Percentiles rank a stretch among this genome's conserved stretches.
Conservation (phyloP, 2,888 invertebrate species). For the Tetramorium bicarinatum region DNA sequence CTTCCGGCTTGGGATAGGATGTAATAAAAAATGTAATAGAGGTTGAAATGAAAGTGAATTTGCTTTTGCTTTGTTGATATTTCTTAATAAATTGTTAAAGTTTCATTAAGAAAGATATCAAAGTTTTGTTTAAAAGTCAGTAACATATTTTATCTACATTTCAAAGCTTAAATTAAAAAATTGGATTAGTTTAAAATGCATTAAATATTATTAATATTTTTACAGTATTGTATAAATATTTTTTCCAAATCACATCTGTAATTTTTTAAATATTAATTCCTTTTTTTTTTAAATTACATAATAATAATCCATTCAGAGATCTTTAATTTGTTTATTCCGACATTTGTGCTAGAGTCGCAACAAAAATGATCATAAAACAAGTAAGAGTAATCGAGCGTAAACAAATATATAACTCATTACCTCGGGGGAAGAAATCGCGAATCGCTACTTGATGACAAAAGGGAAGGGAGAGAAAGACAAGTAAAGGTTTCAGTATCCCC, state of each 20-base stretch:
- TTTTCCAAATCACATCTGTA: background rate
- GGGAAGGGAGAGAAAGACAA: conserved; percentile 1
- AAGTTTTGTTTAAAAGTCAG: background rate
- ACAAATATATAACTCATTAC: conserved; percentile 12
- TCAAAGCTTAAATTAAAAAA: background rate
- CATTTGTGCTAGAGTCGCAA: background rate
- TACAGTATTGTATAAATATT: too few species aligned
- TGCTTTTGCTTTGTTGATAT: background rate
- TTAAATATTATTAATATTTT: too few species aligned
- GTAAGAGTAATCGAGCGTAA: background rate
- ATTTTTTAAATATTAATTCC: background rate
- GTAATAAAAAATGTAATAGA: background rate
- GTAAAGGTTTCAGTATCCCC: conserved; percentile 51
- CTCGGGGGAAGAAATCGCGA: background rate
- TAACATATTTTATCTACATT: background rate
- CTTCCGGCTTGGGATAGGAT: conserved; percentile 1
- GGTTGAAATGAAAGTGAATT: background rate
- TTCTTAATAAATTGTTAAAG: background rate
- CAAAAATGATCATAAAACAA: background rate
- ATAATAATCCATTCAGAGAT: background rate
- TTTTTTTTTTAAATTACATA: background rate
- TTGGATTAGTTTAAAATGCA: background rate
- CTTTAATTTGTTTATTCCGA: background rate
- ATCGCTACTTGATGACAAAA: conserved; percentile 13
- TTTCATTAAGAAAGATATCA: background rate